Evolutionary conservation across 2,888 invertebrate genomes (phyloP).

Genomic region (Cepaea hortensis): DNA sequence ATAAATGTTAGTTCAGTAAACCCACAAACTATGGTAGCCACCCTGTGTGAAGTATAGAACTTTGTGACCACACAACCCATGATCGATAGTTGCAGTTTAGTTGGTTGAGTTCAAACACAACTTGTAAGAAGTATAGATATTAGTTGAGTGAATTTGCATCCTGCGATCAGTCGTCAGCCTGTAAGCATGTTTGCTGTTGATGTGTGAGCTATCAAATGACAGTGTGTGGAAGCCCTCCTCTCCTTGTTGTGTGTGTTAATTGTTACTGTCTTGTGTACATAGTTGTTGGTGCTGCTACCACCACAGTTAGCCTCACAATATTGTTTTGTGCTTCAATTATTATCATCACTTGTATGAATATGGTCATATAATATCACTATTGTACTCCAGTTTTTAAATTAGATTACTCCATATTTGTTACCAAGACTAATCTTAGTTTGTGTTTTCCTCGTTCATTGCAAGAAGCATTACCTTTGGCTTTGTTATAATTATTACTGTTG

Average conservation of each 20-base stretch:
- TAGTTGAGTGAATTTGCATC: too few relatives aligned
- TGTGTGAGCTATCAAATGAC: not conserved
- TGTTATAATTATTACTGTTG: not conserved
- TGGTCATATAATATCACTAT: not conserved
- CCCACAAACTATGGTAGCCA: too few relatives aligned
- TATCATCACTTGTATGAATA: not conserved
- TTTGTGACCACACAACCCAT: too few relatives aligned
- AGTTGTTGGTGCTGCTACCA: conserved; percentile 10
- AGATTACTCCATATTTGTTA: not conserved
- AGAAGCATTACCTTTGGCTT: conserved; percentile 26
- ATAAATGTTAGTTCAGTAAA: too few relatives aligned
- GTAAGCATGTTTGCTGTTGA: too few relatives aligned
- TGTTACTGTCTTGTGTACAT: conserved; percentile 14
- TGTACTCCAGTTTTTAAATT: conserved; percentile 24
- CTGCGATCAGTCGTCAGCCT: too few relatives aligned
- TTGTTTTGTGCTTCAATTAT: conserved; percentile 7
- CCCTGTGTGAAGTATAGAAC: too few relatives aligned
- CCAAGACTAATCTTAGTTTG: not conserved
- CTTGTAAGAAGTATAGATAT: too few relatives aligned
- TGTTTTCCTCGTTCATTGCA: not conserved
- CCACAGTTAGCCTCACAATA: not conserved
- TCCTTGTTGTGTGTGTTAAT: too few relatives aligned
- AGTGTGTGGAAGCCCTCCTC: not conserved
- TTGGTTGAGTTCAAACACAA: too few relatives aligned
- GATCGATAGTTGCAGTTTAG: too few relatives aligned